Evolutionary conservation across 2,888 invertebrate genomes (phyloP).

Genomic region (Melanostoma mellinum): DNA sequence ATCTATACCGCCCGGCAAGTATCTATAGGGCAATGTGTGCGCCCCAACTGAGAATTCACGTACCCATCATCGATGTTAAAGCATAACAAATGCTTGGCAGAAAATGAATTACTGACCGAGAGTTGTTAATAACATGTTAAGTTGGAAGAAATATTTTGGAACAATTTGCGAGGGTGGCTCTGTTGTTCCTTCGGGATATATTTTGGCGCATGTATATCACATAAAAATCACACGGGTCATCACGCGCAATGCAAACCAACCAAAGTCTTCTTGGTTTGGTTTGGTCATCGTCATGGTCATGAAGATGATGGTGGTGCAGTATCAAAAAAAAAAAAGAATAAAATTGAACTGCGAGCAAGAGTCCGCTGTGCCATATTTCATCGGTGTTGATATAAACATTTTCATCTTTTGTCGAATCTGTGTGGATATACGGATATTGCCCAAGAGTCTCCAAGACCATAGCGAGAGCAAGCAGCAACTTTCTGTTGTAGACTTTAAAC

Average conservation of each 20-base stretch:
- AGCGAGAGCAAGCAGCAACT: conserved; percentile 9
- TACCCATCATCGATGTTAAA: conserved; percentile 43
- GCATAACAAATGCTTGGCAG: conserved; percentile 71
- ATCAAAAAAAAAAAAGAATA: conserved; percentile 25
- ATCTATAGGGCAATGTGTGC: too few species aligned
- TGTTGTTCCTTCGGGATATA: conserved; percentile 23
- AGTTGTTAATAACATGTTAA: conserved; percentile 75
- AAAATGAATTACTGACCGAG: conserved; percentile 72
- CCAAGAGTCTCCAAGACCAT: conserved; percentile 1
- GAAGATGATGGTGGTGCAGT: conserved; percentile 49
- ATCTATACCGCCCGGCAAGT: too few species aligned
- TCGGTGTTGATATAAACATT: conserved; percentile 66
- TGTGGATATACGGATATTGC: conserved; percentile 15
- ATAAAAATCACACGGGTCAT: conserved; percentile 57
- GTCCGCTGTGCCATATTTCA: conserved; percentile 65
- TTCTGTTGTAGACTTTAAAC: conserved; percentile 1
- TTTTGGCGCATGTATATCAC: conserved; percentile 55
- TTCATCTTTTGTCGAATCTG: conserved; percentile 41
- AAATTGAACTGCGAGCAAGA: conserved; percentile 57
- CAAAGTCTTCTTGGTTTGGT: neutral
- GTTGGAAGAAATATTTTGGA: conserved; percentile 74
- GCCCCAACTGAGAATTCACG: conserved; percentile 42
- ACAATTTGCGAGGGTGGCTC: conserved; percentile 75
- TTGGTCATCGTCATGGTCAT: conserved; percentile 30
- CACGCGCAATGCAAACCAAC: conserved; percentile 32